Conservation (phyloP, 2,797 vertebrate species). For the Macrochelys suwanniensis region DNA sequence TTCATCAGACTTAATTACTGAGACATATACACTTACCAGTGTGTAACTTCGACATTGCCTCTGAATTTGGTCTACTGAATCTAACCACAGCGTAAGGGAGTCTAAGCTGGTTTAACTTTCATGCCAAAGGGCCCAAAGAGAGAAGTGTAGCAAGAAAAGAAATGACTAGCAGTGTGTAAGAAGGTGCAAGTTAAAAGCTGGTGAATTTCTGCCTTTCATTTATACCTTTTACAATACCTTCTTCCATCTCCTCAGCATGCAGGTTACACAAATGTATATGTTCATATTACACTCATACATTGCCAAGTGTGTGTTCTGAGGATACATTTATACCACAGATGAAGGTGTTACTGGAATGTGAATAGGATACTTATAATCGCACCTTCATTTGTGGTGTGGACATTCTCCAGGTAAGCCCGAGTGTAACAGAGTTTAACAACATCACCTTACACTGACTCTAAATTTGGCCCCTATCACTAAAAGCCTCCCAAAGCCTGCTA, state of each 20-base stretch:
- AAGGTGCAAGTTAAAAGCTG: conserved; percentile 34
- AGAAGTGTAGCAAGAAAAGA: conserved; percentile 18
- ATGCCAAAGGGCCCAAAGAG: not conserved
- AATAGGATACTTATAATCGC: not conserved
- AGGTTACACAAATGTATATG: conserved; percentile 25
- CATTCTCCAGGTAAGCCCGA: conserved; percentile 21
- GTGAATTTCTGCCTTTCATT: conserved; percentile 10
- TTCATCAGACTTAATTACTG: not conserved
- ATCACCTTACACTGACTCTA: not conserved
- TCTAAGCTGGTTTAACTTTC: not conserved
- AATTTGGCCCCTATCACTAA: conserved; percentile 13
- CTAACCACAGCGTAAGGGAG: not conserved
- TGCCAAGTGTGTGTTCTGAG: conserved; percentile 6
- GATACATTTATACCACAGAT: not conserved
- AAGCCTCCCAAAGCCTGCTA: not conserved
- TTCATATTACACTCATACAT: conserved; percentile 43
- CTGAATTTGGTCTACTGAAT: conserved; percentile 20
- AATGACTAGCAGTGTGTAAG: conserved; percentile 15
- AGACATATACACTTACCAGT: not conserved
- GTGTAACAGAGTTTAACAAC: not conserved
- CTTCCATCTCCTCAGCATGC: conserved; percentile 7
- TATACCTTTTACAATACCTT: conserved; percentile 23
- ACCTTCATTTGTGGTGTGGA: not conserved
- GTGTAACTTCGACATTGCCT: not conserved
- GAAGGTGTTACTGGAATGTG: not conserved